Evolutionary conservation across 2,113 vertebrate genomes (phyloP).

Genomic region (Pristiophorus japonicus): DNA sequence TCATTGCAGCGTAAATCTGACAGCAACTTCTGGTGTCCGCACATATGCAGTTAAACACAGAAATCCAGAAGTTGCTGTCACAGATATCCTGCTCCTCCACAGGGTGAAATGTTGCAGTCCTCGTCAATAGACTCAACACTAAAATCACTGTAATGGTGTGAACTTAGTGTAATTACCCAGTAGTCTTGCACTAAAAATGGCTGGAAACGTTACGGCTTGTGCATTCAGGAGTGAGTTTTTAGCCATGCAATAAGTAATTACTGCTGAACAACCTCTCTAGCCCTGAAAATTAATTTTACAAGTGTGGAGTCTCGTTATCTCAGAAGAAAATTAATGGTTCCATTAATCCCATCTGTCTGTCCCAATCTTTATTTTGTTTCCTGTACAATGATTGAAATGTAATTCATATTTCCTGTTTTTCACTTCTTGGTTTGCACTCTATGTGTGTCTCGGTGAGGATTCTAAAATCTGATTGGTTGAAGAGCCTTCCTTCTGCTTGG

Average conservation of each 20-base stretch:
- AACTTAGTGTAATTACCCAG: neutral
- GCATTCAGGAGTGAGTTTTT: neutral
- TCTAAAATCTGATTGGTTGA: neutral
- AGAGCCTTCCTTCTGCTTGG: neutral
- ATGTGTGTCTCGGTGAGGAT: neutral
- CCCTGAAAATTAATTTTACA: neutral
- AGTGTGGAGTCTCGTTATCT: neutral
- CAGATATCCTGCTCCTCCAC: neutral
- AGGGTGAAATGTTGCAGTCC: neutral
- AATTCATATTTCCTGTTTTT: too few relatives aligned
- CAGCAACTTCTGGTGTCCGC: neutral
- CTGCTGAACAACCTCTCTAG: neutral
- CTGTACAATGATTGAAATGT: neutral
- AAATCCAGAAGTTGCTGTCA: neutral
- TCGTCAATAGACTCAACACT: neutral
- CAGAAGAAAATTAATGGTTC: neutral
- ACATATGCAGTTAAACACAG: neutral
- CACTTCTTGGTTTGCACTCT: too few relatives aligned
- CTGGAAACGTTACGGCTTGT: neutral
- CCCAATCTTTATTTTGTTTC: neutral
- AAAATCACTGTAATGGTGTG: neutral
- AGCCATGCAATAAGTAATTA: neutral
- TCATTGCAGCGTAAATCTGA: neutral
- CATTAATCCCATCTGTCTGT: neutral
- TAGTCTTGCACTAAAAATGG: neutral